phyloP scores from a whole-genome alignment of 2,888 invertebrate genomes.

The Drosophila aldrichi region DNA sequence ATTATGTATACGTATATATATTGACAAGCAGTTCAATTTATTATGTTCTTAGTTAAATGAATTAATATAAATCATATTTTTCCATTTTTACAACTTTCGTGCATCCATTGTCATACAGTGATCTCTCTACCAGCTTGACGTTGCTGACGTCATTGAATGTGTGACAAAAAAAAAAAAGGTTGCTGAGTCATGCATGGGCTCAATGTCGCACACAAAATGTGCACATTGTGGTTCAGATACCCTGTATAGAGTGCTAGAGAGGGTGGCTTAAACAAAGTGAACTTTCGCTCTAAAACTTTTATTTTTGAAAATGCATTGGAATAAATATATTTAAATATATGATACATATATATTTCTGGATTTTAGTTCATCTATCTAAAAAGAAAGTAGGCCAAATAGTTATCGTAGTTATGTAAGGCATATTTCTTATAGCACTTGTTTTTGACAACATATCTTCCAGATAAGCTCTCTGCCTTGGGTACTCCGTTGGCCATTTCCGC shows the following conservation, averaged over 20 bases:
- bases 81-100: background rate
- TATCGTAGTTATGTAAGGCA: too few species aligned
- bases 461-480: background rate
- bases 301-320: too few species aligned
- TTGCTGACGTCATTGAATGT: slow-evolving; percentile 45
- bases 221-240: background rate
- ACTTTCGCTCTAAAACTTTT: too few species aligned
- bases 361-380: background rate
- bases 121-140: slow-evolving; percentile 27
- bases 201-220: background rate
- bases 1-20: too few species aligned
- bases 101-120: slow-evolving; percentile 31
- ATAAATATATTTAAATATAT: too few species aligned
- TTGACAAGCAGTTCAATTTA: too few species aligned
- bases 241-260: background rate
- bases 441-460: background rate
- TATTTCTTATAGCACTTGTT: background rate
- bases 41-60: background rate
- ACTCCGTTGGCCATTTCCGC: slow-evolving; percentile 40
- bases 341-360: too few species aligned
- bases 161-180: slow-evolving; percentile 33
- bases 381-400: too few species aligned
- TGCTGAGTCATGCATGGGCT: slow-evolving; percentile 41
- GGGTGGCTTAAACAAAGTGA: background rate
- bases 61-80: slow-evolving; percentile 12